Evolutionary conservation across 1,140 invertebrate genomes (phyloP).

Genomic region (Theocolax elegans): DNA sequence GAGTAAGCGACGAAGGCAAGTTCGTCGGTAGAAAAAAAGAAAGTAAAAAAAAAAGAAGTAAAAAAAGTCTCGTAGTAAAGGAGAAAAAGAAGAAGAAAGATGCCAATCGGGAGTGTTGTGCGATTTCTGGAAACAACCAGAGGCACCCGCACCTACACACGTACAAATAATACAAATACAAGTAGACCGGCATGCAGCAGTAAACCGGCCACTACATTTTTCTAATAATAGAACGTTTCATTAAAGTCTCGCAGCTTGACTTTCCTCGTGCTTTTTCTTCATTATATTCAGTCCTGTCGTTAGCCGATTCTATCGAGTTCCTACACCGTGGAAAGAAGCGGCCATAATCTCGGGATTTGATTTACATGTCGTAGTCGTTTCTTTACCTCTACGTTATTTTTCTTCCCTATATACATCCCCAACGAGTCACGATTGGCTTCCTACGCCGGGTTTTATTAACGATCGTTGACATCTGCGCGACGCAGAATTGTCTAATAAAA

Average conservation of each 20-base stretch:
- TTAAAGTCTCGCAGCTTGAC: conserved; percentile 6
- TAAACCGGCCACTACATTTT: conserved; percentile 5
- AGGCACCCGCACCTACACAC: not conserved
- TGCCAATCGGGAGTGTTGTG: conserved; percentile 28
- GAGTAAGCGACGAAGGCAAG: not conserved
- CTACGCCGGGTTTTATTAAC: not conserved
- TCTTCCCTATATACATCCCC: not conserved
- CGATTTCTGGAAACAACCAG: conserved; percentile 23
- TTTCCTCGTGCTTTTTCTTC: not conserved
- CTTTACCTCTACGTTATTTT: not conserved
- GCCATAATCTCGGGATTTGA: conserved; percentile 31
- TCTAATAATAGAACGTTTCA: conserved; percentile 36
- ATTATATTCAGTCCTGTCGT: not conserved
- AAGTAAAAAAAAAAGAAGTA: not conserved
- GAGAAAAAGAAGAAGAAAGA: not conserved
- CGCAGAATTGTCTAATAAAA: conserved; percentile 29
- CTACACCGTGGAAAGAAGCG: not conserved
- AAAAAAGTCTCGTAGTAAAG: not conserved
- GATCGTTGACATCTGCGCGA: conserved; percentile 25
- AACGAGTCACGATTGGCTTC: conserved; percentile 10
- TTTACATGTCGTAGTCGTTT: conserved; percentile 22
- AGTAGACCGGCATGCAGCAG: not conserved
- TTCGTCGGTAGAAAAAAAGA: not conserved
- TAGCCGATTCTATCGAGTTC: conserved; percentile 18
- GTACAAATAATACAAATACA: not conserved